These are phyloP conservation scores for Brotula barbata DNA, from an alignment of 2,797 vertebrate species.

Conservation along the genomic window DNA sequence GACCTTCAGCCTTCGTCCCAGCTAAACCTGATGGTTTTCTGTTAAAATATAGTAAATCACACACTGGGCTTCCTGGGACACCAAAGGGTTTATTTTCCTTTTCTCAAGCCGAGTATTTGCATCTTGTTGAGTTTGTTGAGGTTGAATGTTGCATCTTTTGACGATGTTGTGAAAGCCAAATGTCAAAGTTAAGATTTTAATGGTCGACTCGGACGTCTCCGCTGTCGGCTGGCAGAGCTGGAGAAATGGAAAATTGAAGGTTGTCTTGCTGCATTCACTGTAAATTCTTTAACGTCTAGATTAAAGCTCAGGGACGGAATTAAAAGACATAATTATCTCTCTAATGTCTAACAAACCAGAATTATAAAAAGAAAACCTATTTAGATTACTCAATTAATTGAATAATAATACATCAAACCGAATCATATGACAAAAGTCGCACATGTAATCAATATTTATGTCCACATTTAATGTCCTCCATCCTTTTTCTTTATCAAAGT, in stretches of 20 bases:
- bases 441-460: too few species aligned
- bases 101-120: neutral
- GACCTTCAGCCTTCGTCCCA: conserved; percentile 32
- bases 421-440: too few species aligned
- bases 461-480: too few species aligned
- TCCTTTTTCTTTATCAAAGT: too few species aligned
- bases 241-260: neutral
- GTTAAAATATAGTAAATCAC: conserved; percentile 41
- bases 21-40: conserved; percentile 35
- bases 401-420: too few species aligned
- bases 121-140: neutral
- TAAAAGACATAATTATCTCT: too few species aligned
- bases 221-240: neutral
- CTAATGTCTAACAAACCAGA: too few species aligned
- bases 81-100: neutral
- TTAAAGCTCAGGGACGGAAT: too few species aligned
- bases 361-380: too few species aligned
- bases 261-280: too few species aligned
- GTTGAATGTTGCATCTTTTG: neutral
- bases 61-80: conserved; percentile 24
- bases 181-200: neutral
- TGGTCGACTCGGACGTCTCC: neutral
- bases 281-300: too few species aligned
- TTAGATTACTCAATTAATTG: too few species aligned
- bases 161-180: neutral